These are phyloP conservation scores for Camelus bactrianus DNA, from an alignment of 2,113 vertebrate species.

Conservation along the genomic window DNA sequence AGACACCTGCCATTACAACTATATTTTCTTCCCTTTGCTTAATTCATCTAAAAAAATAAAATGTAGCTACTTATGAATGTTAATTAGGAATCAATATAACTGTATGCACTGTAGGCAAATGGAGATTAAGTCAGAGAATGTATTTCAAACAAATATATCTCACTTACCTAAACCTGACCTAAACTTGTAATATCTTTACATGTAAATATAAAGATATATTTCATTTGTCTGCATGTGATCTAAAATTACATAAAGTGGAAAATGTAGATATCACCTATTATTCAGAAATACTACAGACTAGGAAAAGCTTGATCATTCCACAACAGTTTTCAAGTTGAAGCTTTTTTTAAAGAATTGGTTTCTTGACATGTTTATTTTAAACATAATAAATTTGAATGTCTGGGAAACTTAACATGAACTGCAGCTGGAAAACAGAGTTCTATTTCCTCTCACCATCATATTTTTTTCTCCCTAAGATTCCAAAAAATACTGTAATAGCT, in stretches of 20 bases:
- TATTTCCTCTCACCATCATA: neutral
- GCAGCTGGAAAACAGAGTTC: slow-evolving; percentile 44
- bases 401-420: slow-evolving; percentile 79
- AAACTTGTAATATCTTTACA: neutral
- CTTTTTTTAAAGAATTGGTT: slow-evolving; percentile 73
- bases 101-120: slow-evolving; percentile 56
- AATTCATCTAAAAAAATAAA: slow-evolving; percentile 74
- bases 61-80: slow-evolving; percentile 59
- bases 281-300: slow-evolving; percentile 39
- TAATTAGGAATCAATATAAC: slow-evolving; percentile 62
- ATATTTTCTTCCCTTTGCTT: slow-evolving; percentile 67
- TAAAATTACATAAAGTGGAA: slow-evolving; percentile 71
- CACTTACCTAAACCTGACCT: slow-evolving; percentile 35
- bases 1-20: slow-evolving; percentile 53
- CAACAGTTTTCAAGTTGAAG: slow-evolving; percentile 67
- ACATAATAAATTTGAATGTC: slow-evolving; percentile 84
- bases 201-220: slow-evolving; percentile 24
- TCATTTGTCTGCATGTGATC: neutral
- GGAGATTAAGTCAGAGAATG: slow-evolving; percentile 56
- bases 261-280: slow-evolving; percentile 32
- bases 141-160: slow-evolving; percentile 55
- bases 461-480: slow-evolving; percentile 64
- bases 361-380: slow-evolving; percentile 85
- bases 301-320: slow-evolving; percentile 62
- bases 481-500: slow-evolving; percentile 80